phyloP scores from a whole-genome alignment of 2,888 invertebrate species.

The Cerastis leucographa region DNA sequence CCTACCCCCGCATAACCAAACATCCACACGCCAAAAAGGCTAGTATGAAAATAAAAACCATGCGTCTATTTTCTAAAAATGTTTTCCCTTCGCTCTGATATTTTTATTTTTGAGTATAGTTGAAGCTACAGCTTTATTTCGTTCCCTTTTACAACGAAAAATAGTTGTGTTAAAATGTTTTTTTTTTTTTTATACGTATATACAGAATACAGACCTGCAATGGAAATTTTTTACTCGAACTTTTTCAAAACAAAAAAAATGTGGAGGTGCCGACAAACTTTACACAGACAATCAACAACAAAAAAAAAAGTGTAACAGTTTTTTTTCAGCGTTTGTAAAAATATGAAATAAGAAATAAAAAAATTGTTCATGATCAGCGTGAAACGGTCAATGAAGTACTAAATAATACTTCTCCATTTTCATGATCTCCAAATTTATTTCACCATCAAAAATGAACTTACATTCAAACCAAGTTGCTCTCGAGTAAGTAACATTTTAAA shows the following conservation, averaged over 20 bases:
- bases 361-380: neutral
- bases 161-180: constrained; percentile 12
- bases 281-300: too few species aligned
- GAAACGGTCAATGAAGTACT: neutral
- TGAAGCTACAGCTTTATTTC: constrained; percentile 37
- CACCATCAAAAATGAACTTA: neutral
- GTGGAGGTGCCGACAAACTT: neutral
- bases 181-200: too few species aligned
- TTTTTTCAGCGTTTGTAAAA: neutral
- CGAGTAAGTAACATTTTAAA: constrained; percentile 7
- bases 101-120: constrained; percentile 35
- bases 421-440: neutral
- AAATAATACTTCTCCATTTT: neutral
- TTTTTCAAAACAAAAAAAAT: neutral
- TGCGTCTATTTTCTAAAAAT: constrained; percentile 37
- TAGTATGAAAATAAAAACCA: constrained; percentile 25
- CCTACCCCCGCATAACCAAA: constrained; percentile 10
- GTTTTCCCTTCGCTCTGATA: constrained; percentile 18
- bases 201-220: too few species aligned
- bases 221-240: too few species aligned
- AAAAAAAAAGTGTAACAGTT: neutral
- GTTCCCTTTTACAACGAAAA: constrained; percentile 7
- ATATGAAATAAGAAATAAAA: neutral
- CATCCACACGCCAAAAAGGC: constrained; percentile 12
- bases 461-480: neutral